Conservation (phyloP, 2,888 invertebrate genomes). For the Rhingia campestris region DNA sequence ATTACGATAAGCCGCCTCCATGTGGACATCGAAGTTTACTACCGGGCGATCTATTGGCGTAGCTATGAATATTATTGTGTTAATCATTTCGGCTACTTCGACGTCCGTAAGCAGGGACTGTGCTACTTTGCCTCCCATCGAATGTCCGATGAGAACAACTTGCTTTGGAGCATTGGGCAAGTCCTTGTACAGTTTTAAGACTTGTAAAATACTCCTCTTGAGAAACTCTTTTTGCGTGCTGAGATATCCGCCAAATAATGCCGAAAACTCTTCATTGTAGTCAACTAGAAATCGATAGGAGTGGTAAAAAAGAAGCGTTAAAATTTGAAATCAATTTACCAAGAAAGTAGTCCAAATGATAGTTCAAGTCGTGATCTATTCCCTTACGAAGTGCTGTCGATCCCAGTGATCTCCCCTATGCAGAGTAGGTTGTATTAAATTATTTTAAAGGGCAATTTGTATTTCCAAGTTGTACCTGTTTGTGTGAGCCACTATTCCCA, state of each 20-base stretch:
- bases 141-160: conserved; percentile 95
- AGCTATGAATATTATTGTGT: conserved; percentile 91
- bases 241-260: conserved; percentile 92
- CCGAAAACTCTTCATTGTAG: conserved; percentile 94
- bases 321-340: conserved; percentile 79
- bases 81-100: conserved; percentile 85
- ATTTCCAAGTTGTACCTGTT: conserved; percentile 85
- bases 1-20: conserved; percentile 85
- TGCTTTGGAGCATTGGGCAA: conserved; percentile 84
- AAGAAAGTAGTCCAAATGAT: conserved; percentile 96
- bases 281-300: conserved; percentile 84
- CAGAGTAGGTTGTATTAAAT: neutral
- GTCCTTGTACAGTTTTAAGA: conserved; percentile 88
- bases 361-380: conserved; percentile 86
- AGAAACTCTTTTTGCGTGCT: conserved; percentile 90
- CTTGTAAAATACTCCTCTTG: conserved; percentile 87
- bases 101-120: conserved; percentile 87
- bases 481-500: conserved; percentile 96
- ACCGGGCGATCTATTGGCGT: conserved; percentile 91
- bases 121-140: conserved; percentile 95
- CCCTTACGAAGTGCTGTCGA: conserved; percentile 95
- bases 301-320: neutral
- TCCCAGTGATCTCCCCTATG: conserved; percentile 90
- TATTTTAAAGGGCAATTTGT: neutral
- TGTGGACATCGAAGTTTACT: conserved; percentile 88